phyloP scores from a whole-genome alignment of 2,113 vertebrate species.

The Notechis scutatus region DNA sequence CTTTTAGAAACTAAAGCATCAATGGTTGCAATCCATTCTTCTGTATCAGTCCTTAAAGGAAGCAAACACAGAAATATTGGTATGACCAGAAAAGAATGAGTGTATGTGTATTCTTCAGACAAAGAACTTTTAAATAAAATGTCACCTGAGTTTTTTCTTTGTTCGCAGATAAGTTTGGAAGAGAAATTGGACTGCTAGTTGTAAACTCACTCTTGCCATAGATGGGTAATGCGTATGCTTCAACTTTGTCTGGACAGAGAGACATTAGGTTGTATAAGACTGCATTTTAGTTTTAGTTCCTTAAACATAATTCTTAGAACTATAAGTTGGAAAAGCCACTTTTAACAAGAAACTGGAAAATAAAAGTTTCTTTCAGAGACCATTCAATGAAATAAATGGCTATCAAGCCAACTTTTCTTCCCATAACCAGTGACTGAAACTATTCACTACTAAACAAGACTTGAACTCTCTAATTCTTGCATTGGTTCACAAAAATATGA shows the following conservation, averaged over 20 bases:
- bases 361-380: background rate
- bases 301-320: background rate
- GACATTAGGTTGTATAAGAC: background rate
- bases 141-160: constrained; percentile 96
- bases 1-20: constrained; percentile 94
- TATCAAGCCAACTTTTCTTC: background rate
- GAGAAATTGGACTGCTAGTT: constrained; percentile 93
- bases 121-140: background rate
- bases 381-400: background rate
- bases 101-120: background rate
- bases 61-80: constrained; percentile 28
- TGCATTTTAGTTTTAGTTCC: background rate
- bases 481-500: background rate
- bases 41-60: constrained; percentile 87
- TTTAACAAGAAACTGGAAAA: background rate
- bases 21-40: constrained; percentile 96
- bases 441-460: background rate
- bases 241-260: constrained; percentile 84
- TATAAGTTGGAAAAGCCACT: background rate
- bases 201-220: constrained; percentile 94
- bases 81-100: background rate
- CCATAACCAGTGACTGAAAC: background rate
- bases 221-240: constrained; percentile 93
- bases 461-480: background rate
- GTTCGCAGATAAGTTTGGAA: constrained; percentile 97